Evolutionary conservation across 1,140 invertebrate species (phyloP).

Genomic region (Lepidotrigona ventralis): DNA sequence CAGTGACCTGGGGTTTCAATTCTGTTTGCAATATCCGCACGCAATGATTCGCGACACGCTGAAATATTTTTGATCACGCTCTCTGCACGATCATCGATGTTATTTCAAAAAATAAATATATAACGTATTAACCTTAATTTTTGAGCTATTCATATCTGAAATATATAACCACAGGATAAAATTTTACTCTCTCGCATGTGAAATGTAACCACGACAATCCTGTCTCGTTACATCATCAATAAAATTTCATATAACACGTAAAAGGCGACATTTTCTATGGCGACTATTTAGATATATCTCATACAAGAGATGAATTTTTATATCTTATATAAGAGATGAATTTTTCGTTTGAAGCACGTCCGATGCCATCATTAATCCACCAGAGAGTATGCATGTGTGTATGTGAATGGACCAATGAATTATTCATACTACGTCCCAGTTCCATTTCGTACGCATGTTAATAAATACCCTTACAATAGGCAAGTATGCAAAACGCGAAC

Average conservation of each 20-base stretch:
- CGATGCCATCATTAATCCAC: not conserved
- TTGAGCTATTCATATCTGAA: too few species aligned
- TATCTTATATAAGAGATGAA: not conserved
- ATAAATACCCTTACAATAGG: conserved; percentile 27
- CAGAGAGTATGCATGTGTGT: not conserved
- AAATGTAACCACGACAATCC: not conserved
- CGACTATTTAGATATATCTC: not conserved
- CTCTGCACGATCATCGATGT: too few species aligned
- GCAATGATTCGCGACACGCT: too few species aligned
- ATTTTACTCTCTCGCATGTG: too few species aligned
- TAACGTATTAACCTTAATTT: too few species aligned
- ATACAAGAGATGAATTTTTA: not conserved
- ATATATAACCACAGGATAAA: too few species aligned
- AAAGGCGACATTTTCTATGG: too few species aligned
- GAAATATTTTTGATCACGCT: too few species aligned
- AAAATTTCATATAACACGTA: not conserved
- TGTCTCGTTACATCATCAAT: not conserved
- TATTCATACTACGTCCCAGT: conserved; percentile 11
- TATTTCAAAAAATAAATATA: too few species aligned
- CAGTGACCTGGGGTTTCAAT: too few species aligned
- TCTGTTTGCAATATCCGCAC: too few species aligned
- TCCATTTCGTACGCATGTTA: conserved; percentile 33
- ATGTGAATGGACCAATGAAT: conserved; percentile 1
- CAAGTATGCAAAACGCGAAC: conserved; percentile 1
- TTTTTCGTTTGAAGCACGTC: not conserved